Evolutionary conservation across 2,797 vertebrate genomes (phyloP).

Genomic region (Toxotes lorentzi): DNA sequence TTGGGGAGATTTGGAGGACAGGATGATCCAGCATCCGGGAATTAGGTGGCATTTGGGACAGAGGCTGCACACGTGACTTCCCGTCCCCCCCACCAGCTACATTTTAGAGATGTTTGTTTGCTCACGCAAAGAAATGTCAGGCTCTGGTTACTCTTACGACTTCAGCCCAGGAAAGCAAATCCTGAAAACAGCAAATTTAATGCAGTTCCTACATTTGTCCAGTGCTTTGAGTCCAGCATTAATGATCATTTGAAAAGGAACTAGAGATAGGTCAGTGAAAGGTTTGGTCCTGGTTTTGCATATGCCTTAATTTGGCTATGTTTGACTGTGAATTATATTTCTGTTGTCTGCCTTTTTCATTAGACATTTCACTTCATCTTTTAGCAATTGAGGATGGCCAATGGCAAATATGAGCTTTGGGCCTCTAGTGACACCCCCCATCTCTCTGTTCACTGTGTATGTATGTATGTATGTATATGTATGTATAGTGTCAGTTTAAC

Average conservation of each 20-base stretch:
- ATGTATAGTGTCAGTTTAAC: neutral
- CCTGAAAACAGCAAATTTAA: conserved; percentile 6
- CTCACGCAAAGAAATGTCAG: conserved; percentile 45
- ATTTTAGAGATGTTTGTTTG: conserved; percentile 68
- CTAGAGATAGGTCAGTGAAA: neutral
- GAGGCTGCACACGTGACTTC: conserved; percentile 58
- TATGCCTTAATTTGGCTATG: neutral
- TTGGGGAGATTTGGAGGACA: conserved; percentile 82
- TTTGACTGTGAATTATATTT: neutral
- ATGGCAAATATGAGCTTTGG: neutral
- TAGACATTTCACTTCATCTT: neutral
- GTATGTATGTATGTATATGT: neutral
- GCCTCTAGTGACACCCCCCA: neutral
- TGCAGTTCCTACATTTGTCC: neutral
- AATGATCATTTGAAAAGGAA: neutral
- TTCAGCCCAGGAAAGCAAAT: conserved; percentile 3
- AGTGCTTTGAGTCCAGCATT: neutral
- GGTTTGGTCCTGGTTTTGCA: neutral
- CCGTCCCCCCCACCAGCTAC: conserved; percentile 21
- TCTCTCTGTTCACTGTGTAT: neutral
- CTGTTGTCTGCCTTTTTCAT: neutral
- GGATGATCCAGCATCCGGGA: conserved; percentile 81
- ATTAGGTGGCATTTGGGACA: conserved; percentile 76
- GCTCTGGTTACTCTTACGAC: conserved; percentile 23
- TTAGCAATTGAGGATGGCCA: neutral